Conservation (phyloP, 2,888 invertebrate genomes). For the Lumbricus terrestris region DNA sequence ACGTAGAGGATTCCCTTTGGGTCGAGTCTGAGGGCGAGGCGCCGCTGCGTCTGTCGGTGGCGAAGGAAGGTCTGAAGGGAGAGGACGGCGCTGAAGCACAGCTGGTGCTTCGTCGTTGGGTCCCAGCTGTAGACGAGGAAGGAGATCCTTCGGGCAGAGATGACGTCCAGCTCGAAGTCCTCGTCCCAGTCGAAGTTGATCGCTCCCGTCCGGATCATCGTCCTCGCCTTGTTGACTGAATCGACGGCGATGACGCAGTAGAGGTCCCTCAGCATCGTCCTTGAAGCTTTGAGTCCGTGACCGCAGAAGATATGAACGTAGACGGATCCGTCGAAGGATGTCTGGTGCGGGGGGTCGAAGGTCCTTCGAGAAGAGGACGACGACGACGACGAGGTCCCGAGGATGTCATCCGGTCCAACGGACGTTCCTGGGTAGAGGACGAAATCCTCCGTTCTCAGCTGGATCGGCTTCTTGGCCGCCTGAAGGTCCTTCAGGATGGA, state of each 20-base stretch:
- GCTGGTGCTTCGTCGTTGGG: slow-evolving; percentile 92
- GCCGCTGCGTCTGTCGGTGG: slow-evolving; percentile 90
- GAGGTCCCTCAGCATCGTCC: slow-evolving; percentile 69
- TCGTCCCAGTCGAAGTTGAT: slow-evolving; percentile 99
- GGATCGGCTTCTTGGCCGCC: slow-evolving; percentile 53
- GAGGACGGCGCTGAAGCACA: slow-evolving; percentile 71
- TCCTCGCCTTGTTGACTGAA: slow-evolving; percentile 90
- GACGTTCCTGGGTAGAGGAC: slow-evolving; percentile 47
- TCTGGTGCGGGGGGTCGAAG: not conserved
- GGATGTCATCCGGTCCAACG: not conserved
- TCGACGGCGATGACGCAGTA: slow-evolving; percentile 98
- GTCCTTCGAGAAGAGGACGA: slow-evolving; percentile 35
- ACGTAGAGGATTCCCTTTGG: slow-evolving; percentile 75
- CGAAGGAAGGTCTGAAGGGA: slow-evolving; percentile 20
- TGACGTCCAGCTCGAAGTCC: slow-evolving; percentile 92
- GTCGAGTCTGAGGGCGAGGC: slow-evolving; percentile 82
- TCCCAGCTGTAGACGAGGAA: slow-evolving; percentile 98
- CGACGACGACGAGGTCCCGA: not conserved
- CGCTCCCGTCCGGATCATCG: slow-evolving; percentile 92
- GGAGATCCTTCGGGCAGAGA: slow-evolving; percentile 91
- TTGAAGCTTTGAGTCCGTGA: slow-evolving; percentile 60
- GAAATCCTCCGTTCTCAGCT: slow-evolving; percentile 55
- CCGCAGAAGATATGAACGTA: slow-evolving; percentile 61
- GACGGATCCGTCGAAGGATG: slow-evolving; percentile 51
- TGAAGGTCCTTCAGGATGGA: slow-evolving; percentile 43